Evolutionary conservation across 1,140 invertebrate genomes (phyloP).

Genomic region (Samia ricini): DNA sequence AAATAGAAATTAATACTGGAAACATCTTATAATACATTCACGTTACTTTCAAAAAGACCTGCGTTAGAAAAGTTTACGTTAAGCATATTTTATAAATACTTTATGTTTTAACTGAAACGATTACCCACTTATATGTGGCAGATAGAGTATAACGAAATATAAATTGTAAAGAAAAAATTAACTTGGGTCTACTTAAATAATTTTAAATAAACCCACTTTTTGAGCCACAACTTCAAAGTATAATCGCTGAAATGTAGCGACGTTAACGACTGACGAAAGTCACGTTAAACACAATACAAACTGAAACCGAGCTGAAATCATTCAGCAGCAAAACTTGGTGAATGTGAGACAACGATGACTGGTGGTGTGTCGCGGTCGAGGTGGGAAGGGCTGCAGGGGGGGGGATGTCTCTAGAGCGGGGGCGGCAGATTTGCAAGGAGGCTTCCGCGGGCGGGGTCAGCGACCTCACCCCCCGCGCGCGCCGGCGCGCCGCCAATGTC

Average conservation of each 20-base stretch:
- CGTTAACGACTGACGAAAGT: not conserved
- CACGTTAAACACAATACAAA: not conserved
- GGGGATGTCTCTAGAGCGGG: constrained; percentile 18
- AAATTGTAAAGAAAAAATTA: too few relatives aligned
- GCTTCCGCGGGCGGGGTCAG: constrained; percentile 71
- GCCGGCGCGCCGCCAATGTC: constrained; percentile 67
- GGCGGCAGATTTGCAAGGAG: constrained; percentile 64
- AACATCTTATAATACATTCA: too few relatives aligned
- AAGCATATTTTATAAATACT: too few relatives aligned
- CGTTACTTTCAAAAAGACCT: too few relatives aligned
- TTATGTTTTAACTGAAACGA: too few relatives aligned
- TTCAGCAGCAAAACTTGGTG: constrained; percentile 41
- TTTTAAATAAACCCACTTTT: not conserved
- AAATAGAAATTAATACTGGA: too few relatives aligned
- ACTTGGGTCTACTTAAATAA: too few relatives aligned
- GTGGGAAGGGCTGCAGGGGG: constrained; percentile 21
- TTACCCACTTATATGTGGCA: too few relatives aligned
- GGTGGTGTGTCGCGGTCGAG: constrained; percentile 12
- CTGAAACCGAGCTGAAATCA: constrained; percentile 12
- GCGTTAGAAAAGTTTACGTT: too few relatives aligned
- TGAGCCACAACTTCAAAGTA: not conserved
- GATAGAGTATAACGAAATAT: too few relatives aligned
- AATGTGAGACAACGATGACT: constrained; percentile 42
- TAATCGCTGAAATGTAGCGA: not conserved
- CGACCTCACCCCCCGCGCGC: constrained; percentile 54